Evolutionary conservation across 2,888 invertebrate species (phyloP).

Genomic region (Pyrrhosoma nymphula): DNA sequence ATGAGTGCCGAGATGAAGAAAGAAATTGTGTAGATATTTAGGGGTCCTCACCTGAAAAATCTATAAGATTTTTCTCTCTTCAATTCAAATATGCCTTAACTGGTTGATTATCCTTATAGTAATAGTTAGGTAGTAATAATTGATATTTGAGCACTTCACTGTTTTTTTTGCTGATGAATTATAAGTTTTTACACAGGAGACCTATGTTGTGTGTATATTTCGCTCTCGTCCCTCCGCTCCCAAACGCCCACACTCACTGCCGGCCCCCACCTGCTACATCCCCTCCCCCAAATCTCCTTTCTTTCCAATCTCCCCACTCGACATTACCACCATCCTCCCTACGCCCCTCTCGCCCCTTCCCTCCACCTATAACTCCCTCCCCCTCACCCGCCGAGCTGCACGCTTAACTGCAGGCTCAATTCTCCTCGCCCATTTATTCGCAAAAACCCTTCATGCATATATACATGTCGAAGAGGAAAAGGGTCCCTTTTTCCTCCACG

Average conservation of each 20-base stretch:
- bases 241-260: no score
- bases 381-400: background rate
- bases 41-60: no score
- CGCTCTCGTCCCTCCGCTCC: background rate
- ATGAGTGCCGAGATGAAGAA: no score
- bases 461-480: conserved; percentile 21
- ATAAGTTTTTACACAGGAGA: no score
- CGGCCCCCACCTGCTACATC: no score
- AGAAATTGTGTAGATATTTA: no score
- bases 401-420: conserved; percentile 37
- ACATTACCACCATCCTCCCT: background rate
- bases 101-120: no score
- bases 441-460: conserved; percentile 50
- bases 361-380: background rate
- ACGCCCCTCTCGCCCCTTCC: background rate
- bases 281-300: background rate
- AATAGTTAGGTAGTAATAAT: no score
- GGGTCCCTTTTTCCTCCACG: background rate
- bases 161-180: no score
- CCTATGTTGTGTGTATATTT: background rate
- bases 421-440: conserved; percentile 50
- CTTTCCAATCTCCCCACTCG: background rate
- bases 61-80: no score
- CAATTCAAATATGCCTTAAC: no score
- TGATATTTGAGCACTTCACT: no score